Percentiles rank a stretch among this genome's conserved stretches.
Evolutionary conservation across 2,888 invertebrate species (phyloP).

Genomic region (Drosophila prostipennis): DNA sequence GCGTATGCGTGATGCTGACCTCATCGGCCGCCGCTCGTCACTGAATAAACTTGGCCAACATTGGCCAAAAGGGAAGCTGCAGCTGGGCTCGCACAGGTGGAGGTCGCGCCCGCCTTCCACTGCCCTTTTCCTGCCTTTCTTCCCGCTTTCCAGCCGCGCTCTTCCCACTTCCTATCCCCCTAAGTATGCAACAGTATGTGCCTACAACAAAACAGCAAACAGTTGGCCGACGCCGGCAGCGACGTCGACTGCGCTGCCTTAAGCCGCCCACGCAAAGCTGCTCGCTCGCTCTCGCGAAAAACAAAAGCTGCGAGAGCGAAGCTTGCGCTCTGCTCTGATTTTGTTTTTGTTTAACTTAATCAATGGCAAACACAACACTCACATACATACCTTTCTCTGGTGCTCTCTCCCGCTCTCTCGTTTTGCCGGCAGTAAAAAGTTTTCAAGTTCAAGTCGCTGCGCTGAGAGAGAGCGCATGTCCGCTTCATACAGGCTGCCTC

Average conservation of each 20-base stretch:
- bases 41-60: constrained; percentile 49
- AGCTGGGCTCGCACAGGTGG: constrained; percentile 28
- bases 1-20: constrained; percentile 58
- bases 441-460: constrained; percentile 84
- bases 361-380: constrained; percentile 1
- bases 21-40: constrained; percentile 66
- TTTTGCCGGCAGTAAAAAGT: constrained; percentile 62
- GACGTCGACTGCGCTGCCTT: constrained; percentile 53
- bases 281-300: constrained; percentile 2
- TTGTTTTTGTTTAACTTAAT: constrained; percentile 31
- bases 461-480: constrained; percentile 80
- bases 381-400: constrained; percentile 18
- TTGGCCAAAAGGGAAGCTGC: constrained; percentile 31
- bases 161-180: constrained; percentile 43
- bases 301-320: constrained; percentile 50
- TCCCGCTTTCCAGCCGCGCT: too few relatives aligned
- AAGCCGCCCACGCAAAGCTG: constrained; percentile 77
- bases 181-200: constrained; percentile 75
- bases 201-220: constrained; percentile 72
- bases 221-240: constrained; percentile 68
- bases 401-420: constrained; percentile 12
- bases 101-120: constrained; percentile 25
- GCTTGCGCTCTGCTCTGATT: constrained; percentile 18
- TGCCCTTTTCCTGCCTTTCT: neutral
- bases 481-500: constrained; percentile 59